phyloP scores from a whole-genome alignment of 2,888 invertebrate genomes.

The Synergus umbraculus region DNA sequence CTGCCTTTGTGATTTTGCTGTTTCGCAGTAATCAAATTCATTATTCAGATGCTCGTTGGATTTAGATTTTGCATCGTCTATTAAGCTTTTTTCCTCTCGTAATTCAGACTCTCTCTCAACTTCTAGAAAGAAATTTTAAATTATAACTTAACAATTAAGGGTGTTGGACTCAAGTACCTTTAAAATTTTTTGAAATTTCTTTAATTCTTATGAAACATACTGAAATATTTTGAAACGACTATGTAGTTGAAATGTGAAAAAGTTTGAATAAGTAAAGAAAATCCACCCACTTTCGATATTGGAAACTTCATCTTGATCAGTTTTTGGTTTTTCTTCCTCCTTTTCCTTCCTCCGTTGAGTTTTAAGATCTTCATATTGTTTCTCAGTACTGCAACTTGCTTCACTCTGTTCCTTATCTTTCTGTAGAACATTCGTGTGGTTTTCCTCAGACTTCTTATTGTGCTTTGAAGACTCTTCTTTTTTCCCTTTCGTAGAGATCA shows the following conservation, averaged over 20 bases:
- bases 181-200: neutral
- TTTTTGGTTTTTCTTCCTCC: constrained; percentile 31
- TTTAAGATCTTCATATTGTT: constrained; percentile 25
- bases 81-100: constrained; percentile 45
- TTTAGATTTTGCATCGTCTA: constrained; percentile 58
- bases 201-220: neutral
- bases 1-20: constrained; percentile 60
- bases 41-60: constrained; percentile 61
- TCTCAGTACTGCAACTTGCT: constrained; percentile 18
- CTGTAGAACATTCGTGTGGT: constrained; percentile 17
- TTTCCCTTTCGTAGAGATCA: constrained; percentile 60
- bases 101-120: constrained; percentile 43
- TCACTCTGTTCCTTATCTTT: neutral
- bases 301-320: neutral
- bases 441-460: constrained; percentile 11
- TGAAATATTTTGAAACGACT: neutral
- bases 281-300: constrained; percentile 5
- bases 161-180: too few species aligned
- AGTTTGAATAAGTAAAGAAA: constrained; percentile 1
- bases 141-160: too few species aligned
- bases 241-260: too few species aligned
- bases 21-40: constrained; percentile 54
- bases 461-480: constrained; percentile 49
- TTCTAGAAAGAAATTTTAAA: constrained; percentile 9
- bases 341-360: constrained; percentile 47